phyloP scores from a whole-genome alignment of 2,888 invertebrate genomes.

The Thymelicus lineola region DNA sequence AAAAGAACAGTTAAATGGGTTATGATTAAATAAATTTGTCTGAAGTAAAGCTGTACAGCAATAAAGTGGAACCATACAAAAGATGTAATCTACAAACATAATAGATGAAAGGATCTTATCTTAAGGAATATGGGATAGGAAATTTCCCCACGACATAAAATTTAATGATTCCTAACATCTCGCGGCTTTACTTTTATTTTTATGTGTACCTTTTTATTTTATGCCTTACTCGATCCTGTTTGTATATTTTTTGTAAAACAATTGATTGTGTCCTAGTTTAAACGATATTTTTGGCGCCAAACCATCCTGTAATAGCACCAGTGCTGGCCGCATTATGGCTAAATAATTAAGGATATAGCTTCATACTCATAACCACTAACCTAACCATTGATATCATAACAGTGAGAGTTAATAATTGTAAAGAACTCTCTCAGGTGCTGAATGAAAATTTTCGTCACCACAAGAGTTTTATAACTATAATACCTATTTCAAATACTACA shows the following conservation, averaged over 20 bases:
- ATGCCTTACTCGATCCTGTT: not conserved
- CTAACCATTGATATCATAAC: too few relatives aligned
- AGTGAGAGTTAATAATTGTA: too few relatives aligned
- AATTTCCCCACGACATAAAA: conserved; percentile 38
- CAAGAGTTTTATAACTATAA: too few relatives aligned
- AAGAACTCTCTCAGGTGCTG: too few relatives aligned
- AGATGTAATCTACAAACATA: conserved; percentile 1
- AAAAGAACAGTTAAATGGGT: too few relatives aligned
- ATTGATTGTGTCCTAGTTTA: conserved; percentile 6
- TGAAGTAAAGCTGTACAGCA: too few relatives aligned
- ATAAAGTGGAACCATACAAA: not conserved
- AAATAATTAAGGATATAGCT: too few relatives aligned
- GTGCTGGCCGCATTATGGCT: too few relatives aligned
- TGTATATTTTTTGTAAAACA: conserved; percentile 21
- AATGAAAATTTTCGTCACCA: too few relatives aligned
- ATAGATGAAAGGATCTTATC: conserved; percentile 4
- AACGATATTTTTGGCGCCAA: not conserved
- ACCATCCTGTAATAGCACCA: not conserved
- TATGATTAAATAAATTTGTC: too few relatives aligned
- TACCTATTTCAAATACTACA: too few relatives aligned
- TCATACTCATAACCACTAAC: too few relatives aligned
- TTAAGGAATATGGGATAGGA: conserved; percentile 5
- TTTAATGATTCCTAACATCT: conserved; percentile 33
- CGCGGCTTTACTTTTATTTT: conserved; percentile 11
- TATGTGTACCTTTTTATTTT: conserved; percentile 17